A percentile compares a stretch with the other conserved stretches of the same genome.
phyloP scores from a whole-genome alignment of 2,888 invertebrate species.

The Diplazon laetatorius region DNA sequence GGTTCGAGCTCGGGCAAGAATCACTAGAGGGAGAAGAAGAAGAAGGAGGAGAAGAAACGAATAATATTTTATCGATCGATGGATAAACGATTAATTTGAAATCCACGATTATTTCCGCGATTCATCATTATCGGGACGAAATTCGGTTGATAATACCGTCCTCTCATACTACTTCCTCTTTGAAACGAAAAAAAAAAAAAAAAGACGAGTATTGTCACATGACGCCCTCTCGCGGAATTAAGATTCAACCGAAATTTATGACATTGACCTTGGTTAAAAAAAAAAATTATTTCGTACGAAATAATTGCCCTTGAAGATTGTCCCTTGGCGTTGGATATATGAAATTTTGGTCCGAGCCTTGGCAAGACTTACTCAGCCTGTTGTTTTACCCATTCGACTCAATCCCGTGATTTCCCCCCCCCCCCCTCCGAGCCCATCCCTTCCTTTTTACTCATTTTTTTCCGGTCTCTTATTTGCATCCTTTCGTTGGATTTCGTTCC shows the following conservation, averaged over 20 bases:
- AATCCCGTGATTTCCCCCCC: neutral
- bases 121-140: no score
- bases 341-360: slow-evolving; percentile 62
- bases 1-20: slow-evolving; percentile 61
- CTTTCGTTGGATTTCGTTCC: no score
- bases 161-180: slow-evolving; percentile 49
- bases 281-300: slow-evolving; percentile 33
- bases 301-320: slow-evolving; percentile 29
- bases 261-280: no score
- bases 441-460: no score
- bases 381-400: neutral
- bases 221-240: no score
- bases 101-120: slow-evolving; percentile 38
- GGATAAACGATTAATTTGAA: no score
- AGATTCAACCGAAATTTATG: no score
- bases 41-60: neutral
- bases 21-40: slow-evolving; percentile 49
- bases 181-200: no score
- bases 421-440: slow-evolving; percentile 3
- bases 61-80: no score
- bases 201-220: no score
- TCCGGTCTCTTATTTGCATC: no score
- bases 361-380: slow-evolving; percentile 21
- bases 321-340: slow-evolving; percentile 62
- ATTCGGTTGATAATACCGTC: no score